Conservation (phyloP, 2,797 vertebrate species). For the Peromyscus aztecus region DNA sequence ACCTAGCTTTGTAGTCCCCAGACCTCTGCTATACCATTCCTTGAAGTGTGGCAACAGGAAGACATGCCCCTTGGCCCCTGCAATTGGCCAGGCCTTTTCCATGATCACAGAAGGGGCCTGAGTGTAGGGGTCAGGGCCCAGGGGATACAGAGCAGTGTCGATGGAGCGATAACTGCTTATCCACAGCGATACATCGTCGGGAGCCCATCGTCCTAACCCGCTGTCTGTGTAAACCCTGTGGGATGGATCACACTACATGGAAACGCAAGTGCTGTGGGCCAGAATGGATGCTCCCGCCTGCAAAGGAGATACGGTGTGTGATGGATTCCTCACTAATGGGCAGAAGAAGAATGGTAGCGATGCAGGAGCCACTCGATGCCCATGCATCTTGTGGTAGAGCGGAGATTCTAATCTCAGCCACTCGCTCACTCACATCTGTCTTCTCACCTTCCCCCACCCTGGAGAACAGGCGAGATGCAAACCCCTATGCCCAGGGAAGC, state of each 20-base stretch:
- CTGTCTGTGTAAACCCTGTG: constrained; percentile 86
- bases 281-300: constrained; percentile 89
- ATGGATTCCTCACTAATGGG: constrained; percentile 91
- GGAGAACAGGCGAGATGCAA: neutral
- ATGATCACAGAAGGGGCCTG: constrained; percentile 71
- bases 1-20: constrained; percentile 64
- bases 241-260: constrained; percentile 90
- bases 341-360: constrained; percentile 90
- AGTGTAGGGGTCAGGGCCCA: constrained; percentile 77
- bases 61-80: constrained; percentile 71
- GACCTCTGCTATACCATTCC: constrained; percentile 28
- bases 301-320: constrained; percentile 86
- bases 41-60: constrained; percentile 54
- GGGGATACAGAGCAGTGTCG: constrained; percentile 82
- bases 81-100: constrained; percentile 63
- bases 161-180: constrained; percentile 88
- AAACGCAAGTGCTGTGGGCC: constrained; percentile 89
- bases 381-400: constrained; percentile 89
- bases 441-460: constrained; percentile 44
- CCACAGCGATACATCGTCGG: constrained; percentile 89
- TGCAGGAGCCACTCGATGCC: constrained; percentile 81
- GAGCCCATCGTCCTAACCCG: constrained; percentile 86
- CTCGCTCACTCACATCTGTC: constrained; percentile 78
- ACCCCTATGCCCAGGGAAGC: constrained; percentile 19
- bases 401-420: constrained; percentile 90